Evolutionary conservation across 2,888 invertebrate genomes (phyloP).

Genomic region (Chymomyza fuscimana): DNA sequence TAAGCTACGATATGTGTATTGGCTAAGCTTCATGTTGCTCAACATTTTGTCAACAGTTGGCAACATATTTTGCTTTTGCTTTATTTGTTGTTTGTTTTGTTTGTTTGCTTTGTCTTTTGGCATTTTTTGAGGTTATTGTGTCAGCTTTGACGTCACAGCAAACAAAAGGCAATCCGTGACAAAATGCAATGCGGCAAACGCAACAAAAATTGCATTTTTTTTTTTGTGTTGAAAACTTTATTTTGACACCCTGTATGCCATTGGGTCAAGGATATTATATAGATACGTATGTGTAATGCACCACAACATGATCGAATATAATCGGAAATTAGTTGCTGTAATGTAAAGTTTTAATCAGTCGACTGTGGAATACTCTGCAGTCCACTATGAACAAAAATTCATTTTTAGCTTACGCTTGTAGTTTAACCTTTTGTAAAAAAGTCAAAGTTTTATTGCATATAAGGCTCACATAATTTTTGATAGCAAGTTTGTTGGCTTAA

Average conservation of each 20-base stretch:
- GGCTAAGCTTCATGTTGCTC: not conserved
- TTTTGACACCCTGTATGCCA: not conserved
- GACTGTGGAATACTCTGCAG: no score
- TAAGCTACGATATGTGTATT: not conserved
- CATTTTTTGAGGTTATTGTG: constrained; percentile 61
- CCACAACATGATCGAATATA: not conserved
- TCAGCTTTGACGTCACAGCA: constrained; percentile 65
- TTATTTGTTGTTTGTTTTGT: not conserved
- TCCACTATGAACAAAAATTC: no score
- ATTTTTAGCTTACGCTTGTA: no score
- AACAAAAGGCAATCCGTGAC: not conserved
- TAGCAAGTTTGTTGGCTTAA: no score
- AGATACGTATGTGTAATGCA: no score
- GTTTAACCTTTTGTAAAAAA: no score
- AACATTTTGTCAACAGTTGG: not conserved
- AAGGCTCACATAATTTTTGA: no score
- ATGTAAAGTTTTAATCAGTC: no score
- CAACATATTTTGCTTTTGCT: not conserved
- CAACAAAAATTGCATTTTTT: not conserved
- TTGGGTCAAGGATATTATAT: no score
- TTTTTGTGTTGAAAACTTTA: not conserved
- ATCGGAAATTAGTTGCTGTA: no score
- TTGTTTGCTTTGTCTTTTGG: constrained; percentile 8
- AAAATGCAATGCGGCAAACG: constrained; percentile 12
- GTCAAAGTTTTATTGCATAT: no score